Evolutionary conservation across 2,797 vertebrate species (phyloP), one percentile per base, ranked within the genome.

Genomic region (Notamacropus eugenii): DNA sequence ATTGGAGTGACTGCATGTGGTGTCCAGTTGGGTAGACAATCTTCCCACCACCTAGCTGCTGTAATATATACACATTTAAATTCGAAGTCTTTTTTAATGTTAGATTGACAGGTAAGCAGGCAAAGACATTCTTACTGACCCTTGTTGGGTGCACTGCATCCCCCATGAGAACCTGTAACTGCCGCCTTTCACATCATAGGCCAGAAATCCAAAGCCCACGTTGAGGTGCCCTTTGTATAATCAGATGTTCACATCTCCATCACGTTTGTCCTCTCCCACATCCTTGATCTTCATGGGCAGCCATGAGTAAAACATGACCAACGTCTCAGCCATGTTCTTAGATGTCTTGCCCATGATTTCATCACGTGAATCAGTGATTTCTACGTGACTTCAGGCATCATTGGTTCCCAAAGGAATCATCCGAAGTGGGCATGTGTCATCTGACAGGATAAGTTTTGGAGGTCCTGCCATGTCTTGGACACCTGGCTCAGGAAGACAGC

Each of bases 361-460:
- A 67, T 67, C 34, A 5, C 2, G 3, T 16, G 4, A 6, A 16
- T 34, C 34, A 16, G 34, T 6, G 14, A 67, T n/a, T 67, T n/a
- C 34, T n/a, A 67, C 5, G 31, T 62, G 31, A 34, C 59, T 34
- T 34, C 13, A 34, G 29, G 59, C 59, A 34, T 34, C 31, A 16
- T 62, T 34, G 59, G 31, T 62, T 14, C 59, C 59, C 59, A 14
- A 62, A 34, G 59, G 29, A 59, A 59, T 31, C 59, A 62, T 34
- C 1, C 1, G 1, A 22, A 62, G 13, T 62, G 59, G 62, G 34
- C 34, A 67, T 14, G 14, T 16, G 62, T 67, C 62, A n/a, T 67
- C 0, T 0, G 34, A n/a, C 0, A n/a, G 62, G 34, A n/a, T 1
- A n/a, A 67, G 10, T 12, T 57, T 59, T 29, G 29, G 28, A 12